Evolutionary conservation across 92 coral and sea anemone species (phyloP), one percentile per base, ranked within the genome.

Genomic region (Actinostola sp.): DNA sequence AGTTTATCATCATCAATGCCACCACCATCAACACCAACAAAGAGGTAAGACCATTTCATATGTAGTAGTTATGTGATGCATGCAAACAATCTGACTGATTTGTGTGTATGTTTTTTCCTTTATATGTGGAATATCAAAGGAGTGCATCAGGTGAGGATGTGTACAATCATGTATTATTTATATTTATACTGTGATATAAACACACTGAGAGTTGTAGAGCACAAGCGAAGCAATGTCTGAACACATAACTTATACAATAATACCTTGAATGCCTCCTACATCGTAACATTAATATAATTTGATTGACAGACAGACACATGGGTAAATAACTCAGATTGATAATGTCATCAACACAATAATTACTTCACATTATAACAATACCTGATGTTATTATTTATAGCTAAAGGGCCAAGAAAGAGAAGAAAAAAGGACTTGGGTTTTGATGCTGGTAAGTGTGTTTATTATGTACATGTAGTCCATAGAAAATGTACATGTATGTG

Each of bases 11-110:
- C 75, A 53, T 75, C 92, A 46, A 90, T 90, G 92, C 97, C 98
- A 59, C 99, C 97, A 63, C 95, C 95, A 34, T 82, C 99, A 61
- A 95, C 99, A 44, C 99, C 99, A 58, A 92, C 97, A n/a, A 95
- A 95, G 74, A 86, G 99, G 99, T 67, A 23, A 30, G 68, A 2
- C 11, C 38, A 6, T 23, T 60, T 27, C 20, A 9, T 11, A 2
- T 52, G 59, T 19, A 49, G 4, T 6, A 6, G 7, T 16, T 49
- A 21, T 15, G 3, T 49, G 8, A 8, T 12, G 44, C 15, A 5
- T 55, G 32, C 21, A 23, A 15, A 59, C 32, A 28, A 25, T 30
- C 41, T 60, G n/a, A 35, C 6, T 35, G 6, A 35, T 25, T 2
- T 66, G 0, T 29, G 6, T 41, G 3, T 66, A 38, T 43, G 17